phyloP scores from a whole-genome alignment of 2,888 invertebrate species.

The Punctoribates punctum region DNA sequence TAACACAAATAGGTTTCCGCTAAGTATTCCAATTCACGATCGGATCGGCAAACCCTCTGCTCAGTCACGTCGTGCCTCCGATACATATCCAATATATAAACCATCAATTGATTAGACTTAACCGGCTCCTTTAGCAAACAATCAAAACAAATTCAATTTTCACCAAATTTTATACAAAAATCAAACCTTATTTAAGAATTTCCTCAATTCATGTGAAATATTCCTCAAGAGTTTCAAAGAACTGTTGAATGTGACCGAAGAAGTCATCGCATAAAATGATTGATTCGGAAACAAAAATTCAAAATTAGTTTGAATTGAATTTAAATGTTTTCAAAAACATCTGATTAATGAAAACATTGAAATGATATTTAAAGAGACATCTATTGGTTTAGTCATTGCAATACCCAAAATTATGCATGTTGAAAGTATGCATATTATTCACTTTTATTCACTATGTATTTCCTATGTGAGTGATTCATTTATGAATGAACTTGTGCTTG shows the following conservation, averaged over 20 bases:
- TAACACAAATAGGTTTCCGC: constrained; percentile 76
- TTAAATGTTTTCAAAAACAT: background rate
- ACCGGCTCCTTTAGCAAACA: background rate
- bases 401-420: no score
- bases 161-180: background rate
- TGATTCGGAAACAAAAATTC: background rate
- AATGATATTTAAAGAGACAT: background rate
- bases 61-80: constrained; percentile 62
- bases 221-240: constrained; percentile 2
- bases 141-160: background rate
- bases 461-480: no score
- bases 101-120: background rate
- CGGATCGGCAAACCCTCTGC: constrained; percentile 74
- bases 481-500: no score
- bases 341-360: background rate
- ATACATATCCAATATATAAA: constrained; percentile 7
- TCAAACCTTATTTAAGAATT: background rate
- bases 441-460: no score
- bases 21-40: constrained; percentile 71
- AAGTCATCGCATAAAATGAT: background rate
- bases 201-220: constrained; percentile 19
- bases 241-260: background rate
- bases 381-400: background rate
- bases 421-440: no score
- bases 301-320: background rate